Evolutionary conservation across 1,140 invertebrate genomes (phyloP), one percentile per base, ranked within the genome.

Genomic region (Oncopodura yosiiana): DNA sequence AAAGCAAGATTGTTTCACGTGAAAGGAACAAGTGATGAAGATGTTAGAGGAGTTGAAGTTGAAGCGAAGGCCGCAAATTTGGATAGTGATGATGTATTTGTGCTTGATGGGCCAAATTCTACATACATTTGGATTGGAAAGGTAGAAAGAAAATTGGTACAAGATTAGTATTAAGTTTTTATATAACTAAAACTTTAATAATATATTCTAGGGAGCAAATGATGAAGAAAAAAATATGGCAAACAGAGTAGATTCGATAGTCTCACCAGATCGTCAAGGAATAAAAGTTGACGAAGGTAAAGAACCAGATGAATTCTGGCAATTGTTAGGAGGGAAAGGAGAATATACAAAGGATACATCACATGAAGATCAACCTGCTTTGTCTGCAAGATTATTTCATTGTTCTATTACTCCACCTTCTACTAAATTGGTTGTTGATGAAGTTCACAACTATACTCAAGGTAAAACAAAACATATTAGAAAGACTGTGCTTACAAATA

Each of bases 261-360:
- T 82, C 1, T 75, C 77, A 8, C 76, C 76, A 8, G 76, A 76
- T 38, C 70, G 73, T 8, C 72, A 75, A 2, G 27, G 75, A 1
- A 69, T 70, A 23, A 67, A 71, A 11, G 65, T 87, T 0, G 69
- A 77, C 49, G 84, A 87, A 69, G 83, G 80, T 1, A 76, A 79
- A 2, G 86, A 89, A 63, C 75, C 81, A 21, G 75, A 78, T 2
- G 79, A 78, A 16, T 87, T 89, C 71, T 89, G 85, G 86, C 71
- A 75, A 11, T 72, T 75, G 14, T 65, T 89, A 2, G 84, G 83
- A 68, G 82, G 81, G 21, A 72, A 80, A 62, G 73, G 72, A 41
- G 70, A 73, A 8, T 81, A 82, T 66, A 69, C 71, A 42, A 73
- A 68, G 49, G 69, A 73, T 44, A 70, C 68, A 56, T 64, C 68